A percentile compares a stretch with the other conserved stretches of the same genome.
phyloP scores from a whole-genome alignment of 2,797 vertebrate species.

The Onychomys arenicola region DNA sequence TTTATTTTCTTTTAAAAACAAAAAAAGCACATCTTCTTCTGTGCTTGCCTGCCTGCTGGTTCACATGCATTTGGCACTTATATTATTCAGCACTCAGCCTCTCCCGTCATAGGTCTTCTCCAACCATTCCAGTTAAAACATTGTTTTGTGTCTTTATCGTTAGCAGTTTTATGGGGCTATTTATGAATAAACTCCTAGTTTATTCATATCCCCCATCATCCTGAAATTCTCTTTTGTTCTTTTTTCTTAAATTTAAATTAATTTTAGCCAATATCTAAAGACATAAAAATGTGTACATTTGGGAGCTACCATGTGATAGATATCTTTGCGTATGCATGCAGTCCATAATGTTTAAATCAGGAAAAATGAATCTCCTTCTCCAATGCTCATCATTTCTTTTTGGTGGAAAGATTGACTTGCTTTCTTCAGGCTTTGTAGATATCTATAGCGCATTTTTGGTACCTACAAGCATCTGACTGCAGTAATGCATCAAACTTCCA shows the following conservation, averaged over 20 bases:
- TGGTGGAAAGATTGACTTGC: not conserved
- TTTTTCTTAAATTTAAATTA: not conserved
- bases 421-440: not conserved
- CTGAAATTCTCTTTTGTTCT: not conserved
- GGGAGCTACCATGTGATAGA: not conserved
- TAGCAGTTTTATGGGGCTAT: not conserved
- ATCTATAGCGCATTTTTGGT: not conserved
- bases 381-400: not conserved
- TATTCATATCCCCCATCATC: not conserved
- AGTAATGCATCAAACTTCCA: not conserved
- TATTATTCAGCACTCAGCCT: not conserved
- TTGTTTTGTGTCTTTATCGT: not conserved
- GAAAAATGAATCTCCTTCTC: not conserved
- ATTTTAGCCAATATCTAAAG: not conserved
- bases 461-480: not conserved
- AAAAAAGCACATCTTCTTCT: not conserved
- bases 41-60: not conserved
- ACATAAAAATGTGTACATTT: not conserved
- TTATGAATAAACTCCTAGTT: not conserved
- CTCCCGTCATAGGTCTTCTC: not conserved
- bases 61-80: not conserved
- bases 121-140: not conserved
- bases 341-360: not conserved
- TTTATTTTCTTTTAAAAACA: constrained; percentile 28
- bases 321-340: not conserved